Evolutionary conservation across 2,113 vertebrate species (phyloP).

Genomic region (Phylloscopus whistleri): DNA sequence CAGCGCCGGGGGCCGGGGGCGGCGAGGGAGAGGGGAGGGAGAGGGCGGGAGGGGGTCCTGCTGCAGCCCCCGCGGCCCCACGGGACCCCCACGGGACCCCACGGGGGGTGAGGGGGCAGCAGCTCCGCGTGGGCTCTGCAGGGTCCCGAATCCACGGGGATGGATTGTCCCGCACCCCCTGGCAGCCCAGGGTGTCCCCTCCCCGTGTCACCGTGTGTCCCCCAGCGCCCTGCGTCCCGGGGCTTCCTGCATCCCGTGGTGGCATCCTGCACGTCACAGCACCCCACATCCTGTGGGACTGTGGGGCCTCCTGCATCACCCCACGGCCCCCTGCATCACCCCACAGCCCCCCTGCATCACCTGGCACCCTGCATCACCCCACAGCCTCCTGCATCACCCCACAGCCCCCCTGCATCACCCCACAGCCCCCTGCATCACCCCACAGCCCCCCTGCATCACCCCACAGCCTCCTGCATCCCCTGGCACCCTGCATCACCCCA

Average conservation of each 20-base stretch:
- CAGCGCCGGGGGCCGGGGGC: slow-evolving; percentile 55
- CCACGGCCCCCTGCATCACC: neutral
- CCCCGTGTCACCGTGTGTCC: neutral
- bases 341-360: neutral
- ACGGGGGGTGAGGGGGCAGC: neutral
- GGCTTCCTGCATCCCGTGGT: neutral
- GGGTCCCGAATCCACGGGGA: neutral
- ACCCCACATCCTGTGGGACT: neutral
- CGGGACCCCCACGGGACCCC: neutral
- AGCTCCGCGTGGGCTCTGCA: neutral
- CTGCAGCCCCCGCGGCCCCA: neutral
- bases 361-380: neutral
- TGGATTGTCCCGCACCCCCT: neutral
- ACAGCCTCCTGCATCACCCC: neutral
- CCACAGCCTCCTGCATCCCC: rapidly evolving
- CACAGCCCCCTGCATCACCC: no score
- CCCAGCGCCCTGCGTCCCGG: neutral
- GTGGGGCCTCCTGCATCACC: neutral
- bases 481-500: no score
- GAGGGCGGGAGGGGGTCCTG: neutral
- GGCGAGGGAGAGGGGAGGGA: neutral
- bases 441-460: no score
- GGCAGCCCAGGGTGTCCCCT: rapidly evolving
- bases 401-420: no score
- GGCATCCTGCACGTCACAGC: neutral